phyloP scores from a whole-genome alignment of 2,797 vertebrate genomes.

The Columba guinea region DNA sequence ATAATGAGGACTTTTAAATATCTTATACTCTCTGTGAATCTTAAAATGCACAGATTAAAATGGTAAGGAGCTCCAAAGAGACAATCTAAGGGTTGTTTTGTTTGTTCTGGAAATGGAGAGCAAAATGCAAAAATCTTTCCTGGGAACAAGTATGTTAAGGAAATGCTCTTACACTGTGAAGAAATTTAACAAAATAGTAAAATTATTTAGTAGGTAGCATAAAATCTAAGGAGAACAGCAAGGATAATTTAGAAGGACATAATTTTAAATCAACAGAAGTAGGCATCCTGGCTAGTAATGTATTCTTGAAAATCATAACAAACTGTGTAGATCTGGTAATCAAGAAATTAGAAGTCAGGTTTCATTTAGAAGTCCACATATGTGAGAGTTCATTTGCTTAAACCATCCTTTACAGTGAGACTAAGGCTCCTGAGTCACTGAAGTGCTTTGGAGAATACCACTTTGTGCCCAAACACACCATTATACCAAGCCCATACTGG shows the following conservation, averaged over 20 bases:
- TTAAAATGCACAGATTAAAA: conserved; percentile 34
- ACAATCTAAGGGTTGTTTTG: not conserved
- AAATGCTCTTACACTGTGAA: not conserved
- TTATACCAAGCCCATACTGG: not conserved
- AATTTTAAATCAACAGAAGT: not conserved
- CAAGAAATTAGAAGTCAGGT: not conserved
- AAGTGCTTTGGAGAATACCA: not conserved
- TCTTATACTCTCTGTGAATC: not conserved
- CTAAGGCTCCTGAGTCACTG: not conserved
- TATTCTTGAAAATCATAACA: not conserved
- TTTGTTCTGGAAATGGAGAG: not conserved
- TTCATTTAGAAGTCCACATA: not conserved
- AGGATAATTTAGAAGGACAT: not conserved
- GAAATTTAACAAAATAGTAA: not conserved
- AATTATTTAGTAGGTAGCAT: not conserved
- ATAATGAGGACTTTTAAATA: conserved; percentile 32
- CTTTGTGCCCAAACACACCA: not conserved
- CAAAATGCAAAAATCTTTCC: not conserved
- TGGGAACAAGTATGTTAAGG: not conserved
- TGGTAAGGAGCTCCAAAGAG: not conserved
- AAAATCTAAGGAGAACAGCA: not conserved
- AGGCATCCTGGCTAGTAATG: not conserved
- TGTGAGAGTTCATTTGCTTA: not conserved
- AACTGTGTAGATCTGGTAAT: not conserved
- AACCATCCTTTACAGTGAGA: not conserved